Evolutionary conservation across 2,113 vertebrate species (phyloP).

Genomic region (Leucopternis melanops): DNA sequence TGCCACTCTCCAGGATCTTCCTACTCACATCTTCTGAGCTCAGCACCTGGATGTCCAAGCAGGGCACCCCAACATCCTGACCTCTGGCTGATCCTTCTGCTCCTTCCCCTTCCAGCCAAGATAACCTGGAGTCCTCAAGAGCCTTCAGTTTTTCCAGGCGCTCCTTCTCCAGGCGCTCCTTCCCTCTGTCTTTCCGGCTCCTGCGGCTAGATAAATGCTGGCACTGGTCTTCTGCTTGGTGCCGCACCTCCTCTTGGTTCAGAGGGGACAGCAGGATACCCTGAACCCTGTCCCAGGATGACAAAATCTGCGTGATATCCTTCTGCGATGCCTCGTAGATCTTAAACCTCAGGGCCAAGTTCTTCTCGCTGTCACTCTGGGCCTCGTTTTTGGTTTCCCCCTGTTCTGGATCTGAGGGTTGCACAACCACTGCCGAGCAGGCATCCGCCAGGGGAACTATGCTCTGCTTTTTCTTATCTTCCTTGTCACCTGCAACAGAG

Average conservation of each 20-base stretch:
- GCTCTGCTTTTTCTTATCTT: conserved; percentile 36
- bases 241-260: conserved; percentile 19
- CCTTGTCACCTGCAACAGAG: conserved; percentile 30
- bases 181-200: conserved; percentile 67
- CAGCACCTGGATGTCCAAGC: conserved; percentile 68
- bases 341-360: conserved; percentile 69
- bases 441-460: background rate
- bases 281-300: conserved; percentile 80
- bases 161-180: conserved; percentile 54
- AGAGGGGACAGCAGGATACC: conserved; percentile 51
- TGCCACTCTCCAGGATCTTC: conserved; percentile 55
- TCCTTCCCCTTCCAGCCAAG: background rate
- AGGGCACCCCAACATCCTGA: conserved; percentile 57
- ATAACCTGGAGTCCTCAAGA: conserved; percentile 4
- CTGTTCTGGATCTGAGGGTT: background rate
- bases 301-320: conserved; percentile 65
- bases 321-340: conserved; percentile 71
- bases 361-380: conserved; percentile 38
- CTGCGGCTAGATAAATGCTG: conserved; percentile 60
- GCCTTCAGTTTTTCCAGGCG: conserved; percentile 42
- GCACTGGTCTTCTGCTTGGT: conserved; percentile 60
- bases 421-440: background rate
- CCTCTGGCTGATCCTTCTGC: background rate
- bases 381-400: conserved; percentile 47
- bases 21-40: conserved; percentile 5